Conservation (phyloP, 2,888 invertebrate genomes). For the Clunio marinus region DNA sequence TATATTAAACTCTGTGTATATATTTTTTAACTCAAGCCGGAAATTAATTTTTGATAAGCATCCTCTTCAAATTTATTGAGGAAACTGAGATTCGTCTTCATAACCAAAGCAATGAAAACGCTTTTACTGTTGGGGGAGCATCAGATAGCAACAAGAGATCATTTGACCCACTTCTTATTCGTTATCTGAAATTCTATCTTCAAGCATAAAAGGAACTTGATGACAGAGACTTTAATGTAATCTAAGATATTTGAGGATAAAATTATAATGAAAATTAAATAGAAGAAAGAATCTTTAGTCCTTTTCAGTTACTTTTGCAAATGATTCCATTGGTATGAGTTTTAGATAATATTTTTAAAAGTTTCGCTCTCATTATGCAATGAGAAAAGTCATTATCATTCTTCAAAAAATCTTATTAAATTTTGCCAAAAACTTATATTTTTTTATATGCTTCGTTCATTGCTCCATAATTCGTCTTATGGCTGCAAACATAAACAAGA, state of each 20-base stretch:
- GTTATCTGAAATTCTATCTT: slow-evolving; percentile 7
- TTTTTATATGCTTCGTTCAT: too few species aligned
- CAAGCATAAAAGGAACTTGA: neutral
- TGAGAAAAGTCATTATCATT: too few species aligned
- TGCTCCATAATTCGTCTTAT: neutral
- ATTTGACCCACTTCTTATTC: slow-evolving; percentile 30
- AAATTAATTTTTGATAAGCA: slow-evolving; percentile 35
- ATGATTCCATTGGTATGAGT: too few species aligned
- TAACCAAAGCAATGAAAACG: slow-evolving; percentile 1
- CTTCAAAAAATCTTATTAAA: too few species aligned
- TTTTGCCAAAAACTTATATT: neutral
- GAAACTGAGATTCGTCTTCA: slow-evolving; percentile 15
- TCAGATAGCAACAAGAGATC: slow-evolving; percentile 15
- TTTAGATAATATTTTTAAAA: too few species aligned
- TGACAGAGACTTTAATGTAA: neutral
- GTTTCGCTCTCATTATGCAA: too few species aligned
- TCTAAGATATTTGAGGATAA: neutral
- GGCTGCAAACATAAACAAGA: too few species aligned
- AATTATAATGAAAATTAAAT: neutral
- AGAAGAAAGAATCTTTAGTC: too few species aligned
- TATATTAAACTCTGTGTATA: too few species aligned
- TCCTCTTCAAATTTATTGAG: slow-evolving; percentile 16
- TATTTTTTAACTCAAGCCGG: slow-evolving; percentile 16
- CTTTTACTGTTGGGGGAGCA: slow-evolving; percentile 10
- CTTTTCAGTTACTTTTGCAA: too few species aligned